Conservation (phyloP, 2,888 invertebrate genomes). For the Lithophane semibrunnea region DNA sequence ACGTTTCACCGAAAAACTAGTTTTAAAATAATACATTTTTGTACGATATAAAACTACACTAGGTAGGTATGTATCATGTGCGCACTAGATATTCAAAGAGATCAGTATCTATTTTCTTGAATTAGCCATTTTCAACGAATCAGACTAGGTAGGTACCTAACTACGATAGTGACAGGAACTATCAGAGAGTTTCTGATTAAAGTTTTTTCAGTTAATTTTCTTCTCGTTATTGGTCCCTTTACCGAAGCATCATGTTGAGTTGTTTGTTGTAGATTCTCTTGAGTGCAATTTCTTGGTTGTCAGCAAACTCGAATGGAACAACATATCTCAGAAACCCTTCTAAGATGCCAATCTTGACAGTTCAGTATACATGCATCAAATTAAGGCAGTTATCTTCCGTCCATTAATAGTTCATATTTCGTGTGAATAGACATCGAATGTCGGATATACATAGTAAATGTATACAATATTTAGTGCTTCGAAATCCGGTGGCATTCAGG, state of each 20-base stretch:
- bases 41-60: not conserved
- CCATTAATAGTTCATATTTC: slow-evolving; percentile 60
- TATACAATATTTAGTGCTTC: slow-evolving; percentile 76
- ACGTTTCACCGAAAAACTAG: slow-evolving; percentile 24
- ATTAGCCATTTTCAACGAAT: not conserved
- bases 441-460: slow-evolving; percentile 70
- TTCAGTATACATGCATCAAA: slow-evolving; percentile 50
- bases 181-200: not conserved
- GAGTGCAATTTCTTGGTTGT: slow-evolving; percentile 3
- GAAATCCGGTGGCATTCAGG: slow-evolving; percentile 74
- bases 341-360: slow-evolving; percentile 37
- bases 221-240: not conserved
- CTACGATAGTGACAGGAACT: too few species aligned
- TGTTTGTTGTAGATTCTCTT: slow-evolving; percentile 8
- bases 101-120: not conserved
- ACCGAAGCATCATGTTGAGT: not conserved
- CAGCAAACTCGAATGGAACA: slow-evolving; percentile 10
- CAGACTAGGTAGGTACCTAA: not conserved
- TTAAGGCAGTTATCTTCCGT: slow-evolving; percentile 52
- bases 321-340: slow-evolving; percentile 23
- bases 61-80: not conserved
- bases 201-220: slow-evolving; percentile 4
- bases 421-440: slow-evolving; percentile 58
- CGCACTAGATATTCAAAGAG: not conserved
- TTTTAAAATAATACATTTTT: not conserved